These are phyloP conservation scores for Drosophila anomelani DNA, from an alignment of 2,888 invertebrate genomes.

Conservation along the genomic window DNA sequence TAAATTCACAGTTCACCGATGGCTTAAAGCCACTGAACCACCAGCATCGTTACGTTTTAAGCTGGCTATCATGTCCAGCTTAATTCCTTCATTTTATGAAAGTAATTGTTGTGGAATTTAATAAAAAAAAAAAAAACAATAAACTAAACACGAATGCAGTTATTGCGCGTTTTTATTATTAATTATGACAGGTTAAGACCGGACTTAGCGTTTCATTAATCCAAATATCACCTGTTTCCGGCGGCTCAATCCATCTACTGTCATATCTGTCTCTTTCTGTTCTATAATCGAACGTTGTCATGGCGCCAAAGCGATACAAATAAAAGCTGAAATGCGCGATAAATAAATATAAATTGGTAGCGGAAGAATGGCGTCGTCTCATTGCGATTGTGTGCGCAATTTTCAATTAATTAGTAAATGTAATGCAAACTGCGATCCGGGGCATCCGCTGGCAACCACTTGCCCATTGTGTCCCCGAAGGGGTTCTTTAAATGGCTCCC, in stretches of 20 bases:
- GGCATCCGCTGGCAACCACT: slow-evolving; percentile 1
- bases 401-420: slow-evolving; percentile 80
- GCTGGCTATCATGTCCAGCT: slow-evolving; percentile 3
- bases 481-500: slow-evolving; percentile 65
- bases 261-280: slow-evolving; percentile 1
- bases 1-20: slow-evolving; percentile 19
- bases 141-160: not conserved
- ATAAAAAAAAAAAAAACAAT: not conserved
- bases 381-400: slow-evolving; percentile 68
- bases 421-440: slow-evolving; percentile 56
- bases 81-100: slow-evolving; percentile 1
- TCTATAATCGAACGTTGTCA: slow-evolving; percentile 15
- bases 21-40: slow-evolving; percentile 33
- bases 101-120: not conserved
- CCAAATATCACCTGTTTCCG: slow-evolving; percentile 2
- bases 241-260: slow-evolving; percentile 19
- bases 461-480: slow-evolving; percentile 15
- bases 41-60: slow-evolving; percentile 6
- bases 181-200: not conserved
- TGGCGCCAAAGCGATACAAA: slow-evolving; percentile 25
- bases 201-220: slow-evolving; percentile 26
- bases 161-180: not conserved
- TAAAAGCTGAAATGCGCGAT: slow-evolving; percentile 45
- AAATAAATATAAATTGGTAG: slow-evolving; percentile 75
- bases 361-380: slow-evolving; percentile 65